phyloP scores from a whole-genome alignment of 2,113 vertebrate species.

The Labrus mixtus region DNA sequence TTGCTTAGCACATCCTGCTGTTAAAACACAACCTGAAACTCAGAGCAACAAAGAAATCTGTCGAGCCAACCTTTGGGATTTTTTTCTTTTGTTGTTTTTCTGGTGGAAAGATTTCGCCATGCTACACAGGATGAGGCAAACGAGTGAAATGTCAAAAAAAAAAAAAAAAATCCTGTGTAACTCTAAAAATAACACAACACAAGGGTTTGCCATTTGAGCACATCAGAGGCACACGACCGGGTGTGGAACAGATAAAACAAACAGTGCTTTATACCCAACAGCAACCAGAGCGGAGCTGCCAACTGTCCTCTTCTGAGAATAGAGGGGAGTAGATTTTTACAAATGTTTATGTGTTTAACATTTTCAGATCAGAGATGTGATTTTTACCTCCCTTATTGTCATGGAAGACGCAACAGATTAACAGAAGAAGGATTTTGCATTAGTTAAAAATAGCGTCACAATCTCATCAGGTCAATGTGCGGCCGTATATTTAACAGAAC shows the following conservation, averaged over 20 bases:
- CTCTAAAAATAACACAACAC: constrained; percentile 71
- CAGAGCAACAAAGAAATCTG: constrained; percentile 60
- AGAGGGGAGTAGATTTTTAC: constrained; percentile 53
- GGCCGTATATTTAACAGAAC: constrained; percentile 5
- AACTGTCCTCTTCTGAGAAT: constrained; percentile 65
- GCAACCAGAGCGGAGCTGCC: constrained; percentile 54
- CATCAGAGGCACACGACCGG: constrained; percentile 49
- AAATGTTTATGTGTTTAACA: constrained; percentile 60
- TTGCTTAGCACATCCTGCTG: constrained; percentile 43
- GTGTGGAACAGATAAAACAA: constrained; percentile 63
- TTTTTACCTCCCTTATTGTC: neutral
- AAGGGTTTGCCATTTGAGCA: constrained; percentile 65
- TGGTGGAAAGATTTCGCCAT: constrained; percentile 66
- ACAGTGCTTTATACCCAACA: constrained; percentile 55
- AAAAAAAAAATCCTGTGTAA: constrained; percentile 51
- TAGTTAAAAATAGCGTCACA: constrained; percentile 8
- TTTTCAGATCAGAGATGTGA: constrained; percentile 17
- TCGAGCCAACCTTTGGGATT: constrained; percentile 64
- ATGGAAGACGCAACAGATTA: neutral
- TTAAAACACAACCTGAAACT: constrained; percentile 22
- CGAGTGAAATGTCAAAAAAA: constrained; percentile 78
- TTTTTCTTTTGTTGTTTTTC: constrained; percentile 65
- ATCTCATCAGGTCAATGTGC: constrained; percentile 4
- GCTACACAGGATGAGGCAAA: constrained; percentile 76
- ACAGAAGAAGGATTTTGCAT: constrained; percentile 9